These are phyloP conservation scores for Hippasteria phrygiana DNA, from an alignment of 53 echinoderm and acorn worm genomes.

Conservation along the genomic window DNA sequence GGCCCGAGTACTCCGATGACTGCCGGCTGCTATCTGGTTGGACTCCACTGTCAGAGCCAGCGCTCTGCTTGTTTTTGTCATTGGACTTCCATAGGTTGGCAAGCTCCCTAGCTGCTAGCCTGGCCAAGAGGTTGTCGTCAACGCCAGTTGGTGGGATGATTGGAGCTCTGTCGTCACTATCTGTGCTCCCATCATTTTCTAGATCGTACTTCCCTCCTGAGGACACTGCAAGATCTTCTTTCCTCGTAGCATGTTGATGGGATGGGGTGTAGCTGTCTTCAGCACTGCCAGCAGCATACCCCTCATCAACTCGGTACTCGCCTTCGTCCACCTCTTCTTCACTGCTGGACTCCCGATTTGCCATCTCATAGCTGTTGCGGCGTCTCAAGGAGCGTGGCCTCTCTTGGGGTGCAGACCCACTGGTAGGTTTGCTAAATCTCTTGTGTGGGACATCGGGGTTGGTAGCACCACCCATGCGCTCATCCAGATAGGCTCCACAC, in stretches of 20 bases:
- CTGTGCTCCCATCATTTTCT: constrained; percentile 60
- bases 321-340: constrained; percentile 85
- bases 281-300: constrained; percentile 52
- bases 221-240: constrained; percentile 55
- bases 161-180: constrained; percentile 59
- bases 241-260: constrained; percentile 43
- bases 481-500: constrained; percentile 90
- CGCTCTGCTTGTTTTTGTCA: constrained; percentile 77
- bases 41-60: constrained; percentile 73
- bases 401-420: constrained; percentile 37
- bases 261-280: constrained; percentile 58
- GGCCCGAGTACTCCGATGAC: constrained; percentile 76
- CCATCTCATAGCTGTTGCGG: constrained; percentile 96
- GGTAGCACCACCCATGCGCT: constrained; percentile 58
- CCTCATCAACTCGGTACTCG: constrained; percentile 56
- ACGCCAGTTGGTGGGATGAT: constrained; percentile 77
- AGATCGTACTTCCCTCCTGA: constrained; percentile 68
- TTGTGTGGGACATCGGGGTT: neutral
- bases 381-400: constrained; percentile 72
- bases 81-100: constrained; percentile 82
- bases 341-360: constrained; percentile 87
- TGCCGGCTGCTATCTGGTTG: constrained; percentile 79
- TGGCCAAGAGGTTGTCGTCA: constrained; percentile 79
- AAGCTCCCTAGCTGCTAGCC: constrained; percentile 81
- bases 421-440: constrained; percentile 33